phyloP scores from a whole-genome alignment of 2,888 invertebrate species.

The Ptycholaimellus sp. region DNA sequence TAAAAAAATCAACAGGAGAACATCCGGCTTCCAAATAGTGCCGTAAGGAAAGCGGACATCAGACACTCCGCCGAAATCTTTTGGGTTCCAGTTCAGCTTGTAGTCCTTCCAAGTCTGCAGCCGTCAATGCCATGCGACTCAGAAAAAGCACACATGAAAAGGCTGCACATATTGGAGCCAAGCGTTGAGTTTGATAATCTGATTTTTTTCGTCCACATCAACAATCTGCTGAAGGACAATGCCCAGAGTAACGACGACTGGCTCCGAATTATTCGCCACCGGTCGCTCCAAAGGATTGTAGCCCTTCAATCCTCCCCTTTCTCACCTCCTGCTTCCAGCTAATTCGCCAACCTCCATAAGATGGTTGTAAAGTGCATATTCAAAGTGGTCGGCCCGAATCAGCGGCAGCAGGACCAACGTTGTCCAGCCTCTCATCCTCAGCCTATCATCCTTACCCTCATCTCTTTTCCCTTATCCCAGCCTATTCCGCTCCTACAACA shows the following conservation, averaged over 20 bases:
- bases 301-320: too few relatives aligned
- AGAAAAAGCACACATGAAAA: not conserved
- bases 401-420: too few relatives aligned
- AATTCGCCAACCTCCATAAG: too few relatives aligned
- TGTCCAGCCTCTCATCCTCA: too few relatives aligned
- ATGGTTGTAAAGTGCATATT: too few relatives aligned
- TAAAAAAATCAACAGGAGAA: not conserved
- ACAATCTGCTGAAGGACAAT: not conserved
- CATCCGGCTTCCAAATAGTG: not conserved
- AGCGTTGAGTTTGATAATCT: not conserved
- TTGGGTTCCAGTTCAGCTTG: not conserved
- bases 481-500: too few relatives aligned
- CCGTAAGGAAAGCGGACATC: not conserved
- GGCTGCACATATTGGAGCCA: not conserved
- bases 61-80: not conserved
- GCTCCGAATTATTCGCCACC: not conserved
- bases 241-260: not conserved
- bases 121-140: not conserved
- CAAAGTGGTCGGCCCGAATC: too few relatives aligned
- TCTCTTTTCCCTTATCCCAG: too few relatives aligned
- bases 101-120: not conserved
- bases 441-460: too few relatives aligned
- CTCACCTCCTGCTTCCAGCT: too few relatives aligned
- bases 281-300: not conserved
- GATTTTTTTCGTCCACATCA: not conserved